Percentiles rank a stretch among this genome's conserved stretches.
phyloP scores from a whole-genome alignment of 2,888 invertebrate genomes.

The Agrochola litura region DNA sequence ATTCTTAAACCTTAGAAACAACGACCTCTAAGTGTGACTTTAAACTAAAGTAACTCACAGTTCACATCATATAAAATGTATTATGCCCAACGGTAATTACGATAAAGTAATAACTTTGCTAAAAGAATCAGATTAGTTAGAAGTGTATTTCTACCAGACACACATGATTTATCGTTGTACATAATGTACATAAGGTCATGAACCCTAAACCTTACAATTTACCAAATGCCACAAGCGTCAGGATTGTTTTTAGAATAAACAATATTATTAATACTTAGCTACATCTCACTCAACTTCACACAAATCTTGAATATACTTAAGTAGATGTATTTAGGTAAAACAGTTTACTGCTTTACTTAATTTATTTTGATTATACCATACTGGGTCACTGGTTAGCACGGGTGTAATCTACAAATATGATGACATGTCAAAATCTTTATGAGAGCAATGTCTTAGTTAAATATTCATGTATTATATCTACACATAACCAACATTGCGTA shows the following conservation, averaged over 20 bases:
- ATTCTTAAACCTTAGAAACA: not conserved
- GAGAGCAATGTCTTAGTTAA: too few relatives aligned
- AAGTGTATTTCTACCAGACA: constrained; percentile 29
- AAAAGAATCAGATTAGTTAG: constrained; percentile 32
- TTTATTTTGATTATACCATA: too few relatives aligned
- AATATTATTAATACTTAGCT: not conserved
- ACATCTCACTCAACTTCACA: not conserved
- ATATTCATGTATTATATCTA: too few relatives aligned
- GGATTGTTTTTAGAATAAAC: constrained; percentile 17
- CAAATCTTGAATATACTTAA: not conserved
- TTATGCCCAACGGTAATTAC: constrained; percentile 1
- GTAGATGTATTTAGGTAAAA: too few relatives aligned
- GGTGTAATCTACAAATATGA: too few relatives aligned
- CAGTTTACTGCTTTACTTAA: too few relatives aligned
- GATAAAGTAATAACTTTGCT: constrained; percentile 9
- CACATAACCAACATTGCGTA: too few relatives aligned
- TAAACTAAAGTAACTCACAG: not conserved
- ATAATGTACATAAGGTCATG: constrained; percentile 36
- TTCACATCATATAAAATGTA: not conserved
- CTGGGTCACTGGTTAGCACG: too few relatives aligned
- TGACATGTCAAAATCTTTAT: too few relatives aligned
- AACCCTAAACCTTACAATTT: constrained; percentile 34
- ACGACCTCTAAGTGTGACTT: not conserved
- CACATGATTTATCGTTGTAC: constrained; percentile 45
- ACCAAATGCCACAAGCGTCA: constrained; percentile 7